phyloP scores from a whole-genome alignment of 2,888 invertebrate species.

The Toxonevra muliebris region DNA sequence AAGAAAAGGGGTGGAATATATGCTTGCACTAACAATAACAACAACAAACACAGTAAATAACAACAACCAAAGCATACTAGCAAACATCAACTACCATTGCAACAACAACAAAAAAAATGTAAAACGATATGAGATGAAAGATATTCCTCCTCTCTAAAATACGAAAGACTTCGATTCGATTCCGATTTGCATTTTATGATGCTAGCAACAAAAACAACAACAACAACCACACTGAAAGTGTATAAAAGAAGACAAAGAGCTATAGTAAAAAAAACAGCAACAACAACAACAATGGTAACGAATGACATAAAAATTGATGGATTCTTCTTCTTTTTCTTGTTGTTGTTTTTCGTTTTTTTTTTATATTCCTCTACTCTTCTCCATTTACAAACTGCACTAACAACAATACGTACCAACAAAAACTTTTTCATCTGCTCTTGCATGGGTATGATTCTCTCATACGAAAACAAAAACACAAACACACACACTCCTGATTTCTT shows the following conservation, averaged over 20 bases:
- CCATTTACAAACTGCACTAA: background rate
- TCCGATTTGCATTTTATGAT: slow-evolving; percentile 29
- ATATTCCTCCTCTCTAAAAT: slow-evolving; percentile 11
- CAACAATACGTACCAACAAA: too few relatives aligned
- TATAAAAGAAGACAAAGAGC: background rate
- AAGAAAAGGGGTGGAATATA: slow-evolving; percentile 63
- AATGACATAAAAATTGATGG: slow-evolving; percentile 32
- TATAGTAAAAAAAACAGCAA: background rate
- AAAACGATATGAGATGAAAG: background rate
- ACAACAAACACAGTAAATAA: slow-evolving; percentile 28
- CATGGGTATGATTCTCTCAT: background rate
- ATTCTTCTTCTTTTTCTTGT: slow-evolving; percentile 19
- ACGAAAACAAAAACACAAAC: slow-evolving; percentile 4
- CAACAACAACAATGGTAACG: slow-evolving; percentile 19
- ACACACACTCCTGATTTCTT: background rate
- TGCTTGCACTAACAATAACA: slow-evolving; percentile 42
- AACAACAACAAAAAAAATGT: slow-evolving; percentile 22
- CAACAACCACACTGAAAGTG: slow-evolving; percentile 5
- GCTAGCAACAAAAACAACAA: slow-evolving; percentile 21
- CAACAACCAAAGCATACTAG: slow-evolving; percentile 32
- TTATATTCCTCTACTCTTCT: slow-evolving; percentile 5
- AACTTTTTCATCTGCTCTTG: background rate
- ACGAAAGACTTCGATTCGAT: slow-evolving; percentile 14
- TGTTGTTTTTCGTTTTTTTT: slow-evolving; percentile 11
- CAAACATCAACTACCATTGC: slow-evolving; percentile 34